Evolutionary conservation across 1,140 invertebrate genomes (phyloP), one percentile per base, ranked within the genome.

Genomic region (Copidosoma floridanum): DNA sequence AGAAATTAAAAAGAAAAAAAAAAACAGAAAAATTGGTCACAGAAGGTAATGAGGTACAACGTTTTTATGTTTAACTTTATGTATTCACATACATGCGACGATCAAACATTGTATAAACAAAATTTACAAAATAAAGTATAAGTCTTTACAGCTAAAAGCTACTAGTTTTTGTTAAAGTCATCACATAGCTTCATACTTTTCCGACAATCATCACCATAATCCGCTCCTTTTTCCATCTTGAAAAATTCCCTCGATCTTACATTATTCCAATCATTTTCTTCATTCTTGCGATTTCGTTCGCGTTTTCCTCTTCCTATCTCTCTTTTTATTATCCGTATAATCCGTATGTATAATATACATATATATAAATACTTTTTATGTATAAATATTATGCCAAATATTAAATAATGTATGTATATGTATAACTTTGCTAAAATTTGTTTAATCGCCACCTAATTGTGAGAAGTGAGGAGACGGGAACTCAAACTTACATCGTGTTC

Each of bases 101-200:
- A 79, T 79, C 76, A 79, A 80, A 79, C 74, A 77, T 78, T 78
- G 74, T 80, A 80, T 80, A 80, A 80, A 80, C 78, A 80, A 80
- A 80, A 80, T 80, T 80, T 80, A 80, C 78, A 80, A 80, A 80
- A 80, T 79, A 79, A 80, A 77, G 76, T 79, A 77, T 77, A 79
- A 79, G 75, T 80, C 74, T 80, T 80, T 78, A 80, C 77, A 79
- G 71, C 78, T 80, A 79, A 78, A 79, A 80, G 77, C 77, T 80
- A 80, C 76, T 80, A 78, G 68, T 71, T 77, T 72, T 77, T 78
- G n/a, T n/a, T n/a, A n/a, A n/a, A 77, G 79, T 73, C 75, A 80
- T 79, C 78, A 80, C 78, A 79, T 80, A 79, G 75, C 77, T 80
- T 80, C 48, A 56, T 63, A 57, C 48, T 64, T 60, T 59, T 64